These are phyloP conservation scores for Hirtodrosophila alboralis DNA, from an alignment of 2,888 invertebrate species.

Conservation along the genomic window DNA sequence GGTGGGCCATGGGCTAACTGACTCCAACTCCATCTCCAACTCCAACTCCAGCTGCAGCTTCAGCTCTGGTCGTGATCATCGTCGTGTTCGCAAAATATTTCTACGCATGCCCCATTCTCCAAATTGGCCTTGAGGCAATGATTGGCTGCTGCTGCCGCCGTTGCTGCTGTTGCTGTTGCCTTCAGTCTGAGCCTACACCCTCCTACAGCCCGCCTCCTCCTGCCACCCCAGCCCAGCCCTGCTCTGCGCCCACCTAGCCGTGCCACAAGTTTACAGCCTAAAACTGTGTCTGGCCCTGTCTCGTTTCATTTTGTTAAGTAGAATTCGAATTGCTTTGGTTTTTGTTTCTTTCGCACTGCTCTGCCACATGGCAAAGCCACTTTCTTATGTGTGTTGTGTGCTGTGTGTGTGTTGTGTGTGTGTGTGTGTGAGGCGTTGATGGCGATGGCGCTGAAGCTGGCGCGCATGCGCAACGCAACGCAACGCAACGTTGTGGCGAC, in stretches of 20 bases:
- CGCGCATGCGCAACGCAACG: conserved; percentile 74
- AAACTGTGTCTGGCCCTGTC: conserved; percentile 16
- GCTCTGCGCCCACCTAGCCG: no score
- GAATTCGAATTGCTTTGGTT: conserved; percentile 9
- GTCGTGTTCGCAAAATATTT: conserved; percentile 67
- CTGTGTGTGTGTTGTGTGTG: conserved; percentile 2
- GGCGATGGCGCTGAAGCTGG: conserved; percentile 80
- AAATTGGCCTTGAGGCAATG: conserved; percentile 80
- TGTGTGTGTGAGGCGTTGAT: conserved; percentile 69
- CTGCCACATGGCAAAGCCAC: conserved; percentile 16
- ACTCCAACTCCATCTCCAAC: conserved; percentile 4
- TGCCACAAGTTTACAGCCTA: neutral
- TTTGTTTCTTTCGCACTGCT: conserved; percentile 32
- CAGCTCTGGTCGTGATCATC: conserved; percentile 54
- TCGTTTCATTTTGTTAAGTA: conserved; percentile 37
- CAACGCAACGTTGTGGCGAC: no score
- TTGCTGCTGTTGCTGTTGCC: conserved; percentile 12
- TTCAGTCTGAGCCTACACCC: conserved; percentile 12
- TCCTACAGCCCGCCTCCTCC: neutral
- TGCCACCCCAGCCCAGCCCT: no score
- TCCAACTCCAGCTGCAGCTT: conserved; percentile 4
- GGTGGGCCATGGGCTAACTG: conserved; percentile 18
- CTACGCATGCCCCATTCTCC: conserved; percentile 65
- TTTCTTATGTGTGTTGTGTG: conserved; percentile 4
- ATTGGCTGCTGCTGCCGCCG: conserved; percentile 65